phyloP scores from a whole-genome alignment of 2,113 vertebrate species.

The Astur gentilis region DNA sequence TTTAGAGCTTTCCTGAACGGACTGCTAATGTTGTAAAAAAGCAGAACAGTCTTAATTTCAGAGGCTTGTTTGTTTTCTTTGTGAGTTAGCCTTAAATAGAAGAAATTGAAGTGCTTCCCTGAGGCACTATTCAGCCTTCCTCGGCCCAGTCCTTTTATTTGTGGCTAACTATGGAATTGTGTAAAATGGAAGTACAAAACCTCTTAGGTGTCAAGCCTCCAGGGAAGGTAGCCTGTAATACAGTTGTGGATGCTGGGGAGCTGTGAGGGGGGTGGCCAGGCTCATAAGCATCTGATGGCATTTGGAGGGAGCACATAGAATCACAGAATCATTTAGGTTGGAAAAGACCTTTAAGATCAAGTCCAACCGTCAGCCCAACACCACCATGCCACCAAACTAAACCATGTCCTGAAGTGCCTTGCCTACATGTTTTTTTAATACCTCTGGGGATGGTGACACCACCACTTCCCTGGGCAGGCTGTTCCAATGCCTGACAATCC shows the following conservation, averaged over 20 bases:
- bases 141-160: neutral
- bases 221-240: too few species aligned
- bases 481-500: too few species aligned
- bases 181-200: neutral
- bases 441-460: too few species aligned
- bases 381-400: too few species aligned
- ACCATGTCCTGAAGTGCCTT: too few species aligned
- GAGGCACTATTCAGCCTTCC: accelerated
- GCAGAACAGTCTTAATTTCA: neutral
- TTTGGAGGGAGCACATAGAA: neutral
- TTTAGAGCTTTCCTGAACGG: neutral
- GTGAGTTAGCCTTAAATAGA: neutral
- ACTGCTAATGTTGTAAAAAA: neutral
- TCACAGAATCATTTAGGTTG: too few species aligned
- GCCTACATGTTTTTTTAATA: too few species aligned
- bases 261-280: too few species aligned
- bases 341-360: too few species aligned
- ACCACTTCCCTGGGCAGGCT: too few species aligned
- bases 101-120: neutral
- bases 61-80: neutral
- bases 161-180: neutral
- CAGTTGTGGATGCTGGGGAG: neutral
- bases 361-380: too few species aligned
- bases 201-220: accelerated
- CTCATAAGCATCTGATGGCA: neutral